Conservation (phyloP, 2,113 vertebrate species). For the Trichomycterus rosablanca region DNA sequence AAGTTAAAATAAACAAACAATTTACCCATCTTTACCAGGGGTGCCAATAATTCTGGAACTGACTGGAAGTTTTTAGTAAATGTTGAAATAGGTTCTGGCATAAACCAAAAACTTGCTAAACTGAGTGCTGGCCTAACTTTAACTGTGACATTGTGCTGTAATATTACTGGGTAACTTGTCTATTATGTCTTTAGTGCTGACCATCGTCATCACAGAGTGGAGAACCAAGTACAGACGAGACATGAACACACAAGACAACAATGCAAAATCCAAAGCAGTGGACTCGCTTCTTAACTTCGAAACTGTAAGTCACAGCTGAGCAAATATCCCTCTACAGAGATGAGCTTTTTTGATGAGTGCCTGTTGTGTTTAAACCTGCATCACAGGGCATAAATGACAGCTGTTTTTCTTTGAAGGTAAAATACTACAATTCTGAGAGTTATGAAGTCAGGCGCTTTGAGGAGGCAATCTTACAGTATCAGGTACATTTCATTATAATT, state of each 20-base stretch:
- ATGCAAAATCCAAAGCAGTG: slow-evolving; percentile 78
- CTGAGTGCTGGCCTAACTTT: no score
- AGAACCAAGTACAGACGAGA: slow-evolving; percentile 82
- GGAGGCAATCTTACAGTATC: slow-evolving; percentile 79
- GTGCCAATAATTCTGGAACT: no score
- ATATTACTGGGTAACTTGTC: neutral
- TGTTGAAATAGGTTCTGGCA: no score
- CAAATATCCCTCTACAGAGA: no score
- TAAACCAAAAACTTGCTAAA: no score
- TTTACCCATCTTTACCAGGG: no score
- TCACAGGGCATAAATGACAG: neutral
- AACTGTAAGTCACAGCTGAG: slow-evolving; percentile 66
- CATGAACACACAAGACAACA: slow-evolving; percentile 83
- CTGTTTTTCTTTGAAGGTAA: slow-evolving; percentile 67
- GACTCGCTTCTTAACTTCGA: slow-evolving; percentile 91
- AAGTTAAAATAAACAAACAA: no score
- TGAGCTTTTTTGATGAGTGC: neutral
- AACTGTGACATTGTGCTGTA: no score
- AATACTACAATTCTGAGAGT: slow-evolving; percentile 81
- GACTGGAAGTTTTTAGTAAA: no score
- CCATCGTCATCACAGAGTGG: slow-evolving; percentile 86
- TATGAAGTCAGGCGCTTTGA: slow-evolving; percentile 81
- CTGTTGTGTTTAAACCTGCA: neutral
- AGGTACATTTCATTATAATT: slow-evolving; percentile 60
- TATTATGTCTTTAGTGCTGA: slow-evolving; percentile 65